Evolutionary conservation across 2,113 vertebrate genomes (phyloP).

Genomic region (Pleuronectes platessa): DNA sequence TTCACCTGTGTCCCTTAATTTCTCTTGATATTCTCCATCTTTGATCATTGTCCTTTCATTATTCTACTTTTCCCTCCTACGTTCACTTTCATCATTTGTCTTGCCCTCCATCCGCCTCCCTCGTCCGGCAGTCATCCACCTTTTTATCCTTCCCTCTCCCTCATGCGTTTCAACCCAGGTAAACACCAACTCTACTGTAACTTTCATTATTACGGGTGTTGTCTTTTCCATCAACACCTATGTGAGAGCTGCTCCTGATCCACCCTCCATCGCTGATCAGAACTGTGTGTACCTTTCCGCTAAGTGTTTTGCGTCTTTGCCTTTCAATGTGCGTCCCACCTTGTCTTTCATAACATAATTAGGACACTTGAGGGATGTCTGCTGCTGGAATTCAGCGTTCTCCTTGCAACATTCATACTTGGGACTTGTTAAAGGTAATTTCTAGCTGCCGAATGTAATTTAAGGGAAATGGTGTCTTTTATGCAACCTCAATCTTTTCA

Average conservation of each 20-base stretch:
- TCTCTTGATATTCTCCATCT: neutral
- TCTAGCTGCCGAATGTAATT: neutral
- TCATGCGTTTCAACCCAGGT: neutral
- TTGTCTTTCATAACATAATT: neutral
- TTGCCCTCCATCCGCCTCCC: neutral
- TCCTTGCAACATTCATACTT: neutral
- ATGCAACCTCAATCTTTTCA: conserved; percentile 4
- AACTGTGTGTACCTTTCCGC: neutral
- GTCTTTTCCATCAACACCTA: neutral
- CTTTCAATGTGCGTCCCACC: neutral
- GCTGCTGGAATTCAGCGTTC: neutral
- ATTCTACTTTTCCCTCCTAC: neutral
- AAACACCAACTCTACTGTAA: neutral
- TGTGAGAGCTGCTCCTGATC: neutral
- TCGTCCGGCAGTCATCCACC: neutral
- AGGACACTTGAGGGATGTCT: neutral
- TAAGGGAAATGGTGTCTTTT: neutral
- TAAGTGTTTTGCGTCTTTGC: neutral
- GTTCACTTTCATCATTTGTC: neutral
- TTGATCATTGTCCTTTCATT: neutral
- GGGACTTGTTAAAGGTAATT: neutral
- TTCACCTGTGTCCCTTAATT: conserved; percentile 6
- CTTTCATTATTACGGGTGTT: neutral
- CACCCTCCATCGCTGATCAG: neutral
- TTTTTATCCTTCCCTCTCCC: neutral